Evolutionary conservation across 2,113 vertebrate species (phyloP), one percentile per base, ranked within the genome.

Genomic region (Trematomus loennbergii): DNA sequence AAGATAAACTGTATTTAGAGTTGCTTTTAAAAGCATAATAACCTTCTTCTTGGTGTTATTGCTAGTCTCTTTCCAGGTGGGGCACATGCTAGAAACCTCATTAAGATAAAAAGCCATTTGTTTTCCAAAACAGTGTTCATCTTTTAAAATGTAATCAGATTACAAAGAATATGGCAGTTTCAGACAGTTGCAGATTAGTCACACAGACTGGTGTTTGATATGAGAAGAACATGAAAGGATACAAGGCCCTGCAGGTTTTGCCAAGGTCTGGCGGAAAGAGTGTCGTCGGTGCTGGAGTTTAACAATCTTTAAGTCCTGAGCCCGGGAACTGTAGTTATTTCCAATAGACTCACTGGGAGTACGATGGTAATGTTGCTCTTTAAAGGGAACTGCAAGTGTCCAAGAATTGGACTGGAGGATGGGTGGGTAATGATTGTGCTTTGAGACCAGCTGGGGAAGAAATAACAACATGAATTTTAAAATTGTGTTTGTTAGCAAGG

Each of bases 311-410:
- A 98, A 89, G 71, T 96, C 75, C 46, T 22, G 89, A 10, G 96
- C 96, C 5, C 12, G 76, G 9, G 75, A 93, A 18, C 95, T 95
- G 66, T 96, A 98, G 85, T 98, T 97, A 87, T 96, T 98, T 72
- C 93, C 97, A 62, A 98, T 97, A 72, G 95, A 96, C 78, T 98
- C 95, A 64, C 95, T 97, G 0, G 94, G 96, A 50, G 90, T 95
- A 17, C 94, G 90, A 75, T 91, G 83, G 81, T 91, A 79, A 7
- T 36, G 52, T 50, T 94, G 94, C 20, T 98, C 97, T 90, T 98
- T 98, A 87, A 95, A 97, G 0, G 97, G 97, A 64, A 84, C 95
- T 9, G 96, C 96, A 79, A 92, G 75, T 18, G 92, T 96, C 95
- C 94, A 91, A 0, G 95, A 96, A 0, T 57, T 76, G 33, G 48